Conservation (phyloP, 2,113 vertebrate genomes). For the Glaucidium brasilianum region DNA sequence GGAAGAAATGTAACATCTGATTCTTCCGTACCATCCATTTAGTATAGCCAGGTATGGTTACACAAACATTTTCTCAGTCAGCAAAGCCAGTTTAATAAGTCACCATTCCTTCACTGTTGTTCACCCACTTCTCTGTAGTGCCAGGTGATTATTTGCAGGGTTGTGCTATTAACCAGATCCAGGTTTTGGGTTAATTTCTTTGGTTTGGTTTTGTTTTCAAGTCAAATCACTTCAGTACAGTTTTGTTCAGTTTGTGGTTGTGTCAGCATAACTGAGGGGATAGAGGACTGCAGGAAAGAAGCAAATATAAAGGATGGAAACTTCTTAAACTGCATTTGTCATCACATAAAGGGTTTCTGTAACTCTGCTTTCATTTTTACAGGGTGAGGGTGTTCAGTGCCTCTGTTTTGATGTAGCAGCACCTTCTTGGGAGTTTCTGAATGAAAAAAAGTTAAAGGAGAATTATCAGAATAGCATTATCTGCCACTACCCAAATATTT, state of each 20-base stretch:
- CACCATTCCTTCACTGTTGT: not conserved
- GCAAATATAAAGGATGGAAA: not conserved
- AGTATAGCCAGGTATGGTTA: not conserved
- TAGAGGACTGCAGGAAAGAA: not conserved
- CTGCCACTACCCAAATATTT: not conserved
- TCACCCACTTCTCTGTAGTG: not conserved
- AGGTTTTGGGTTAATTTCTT: not conserved
- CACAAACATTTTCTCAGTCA: not conserved
- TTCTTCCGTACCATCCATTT: not conserved
- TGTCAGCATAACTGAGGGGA: not conserved
- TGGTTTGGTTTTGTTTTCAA: not conserved
- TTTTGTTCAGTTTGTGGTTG: not conserved
- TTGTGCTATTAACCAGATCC: not conserved
- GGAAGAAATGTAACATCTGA: not conserved
- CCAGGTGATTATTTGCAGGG: not conserved
- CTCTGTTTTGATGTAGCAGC: not conserved
- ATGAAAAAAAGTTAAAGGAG: not conserved
- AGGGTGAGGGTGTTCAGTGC: not conserved
- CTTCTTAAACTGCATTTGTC: not conserved
- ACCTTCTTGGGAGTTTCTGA: not conserved
- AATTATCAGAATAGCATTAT: not conserved
- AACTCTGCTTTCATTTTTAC: not conserved
- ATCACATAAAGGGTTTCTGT: not conserved
- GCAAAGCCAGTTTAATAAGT: not conserved
- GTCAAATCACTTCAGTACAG: not conserved